Percentiles rank a stretch among this genome's conserved stretches.
Evolutionary conservation across 2,888 invertebrate genomes (phyloP).

Genomic region (Colletes collaris): DNA sequence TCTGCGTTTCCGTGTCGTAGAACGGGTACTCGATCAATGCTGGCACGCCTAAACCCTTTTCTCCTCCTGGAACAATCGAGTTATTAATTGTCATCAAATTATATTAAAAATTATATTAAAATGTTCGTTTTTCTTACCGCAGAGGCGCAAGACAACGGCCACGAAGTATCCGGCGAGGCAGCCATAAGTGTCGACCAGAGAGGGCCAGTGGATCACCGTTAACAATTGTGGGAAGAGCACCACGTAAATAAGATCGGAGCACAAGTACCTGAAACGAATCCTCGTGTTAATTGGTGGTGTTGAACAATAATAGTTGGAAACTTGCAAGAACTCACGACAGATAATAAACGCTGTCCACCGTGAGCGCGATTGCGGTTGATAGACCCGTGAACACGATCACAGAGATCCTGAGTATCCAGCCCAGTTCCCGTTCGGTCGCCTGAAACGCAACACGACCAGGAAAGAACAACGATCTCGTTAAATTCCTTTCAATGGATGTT

Average conservation of each 20-base stretch:
- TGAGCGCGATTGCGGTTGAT: conserved; percentile 87
- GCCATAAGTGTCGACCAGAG: conserved; percentile 88
- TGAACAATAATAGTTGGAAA: not conserved
- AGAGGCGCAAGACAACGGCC: conserved; percentile 84
- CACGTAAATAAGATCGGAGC: conserved; percentile 89
- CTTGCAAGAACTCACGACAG: conserved; percentile 78
- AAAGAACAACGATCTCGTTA: no score
- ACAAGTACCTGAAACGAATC: conserved; percentile 83
- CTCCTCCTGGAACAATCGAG: conserved; percentile 84
- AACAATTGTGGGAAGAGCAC: conserved; percentile 89
- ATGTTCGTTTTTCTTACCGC: conserved; percentile 72
- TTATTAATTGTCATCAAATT: no score
- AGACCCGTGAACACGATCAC: conserved; percentile 86
- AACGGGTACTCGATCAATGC: conserved; percentile 85
- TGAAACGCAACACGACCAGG: conserved; percentile 71
- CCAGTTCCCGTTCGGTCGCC: conserved; percentile 88
- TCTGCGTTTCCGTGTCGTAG: conserved; percentile 80
- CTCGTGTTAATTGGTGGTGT: conserved; percentile 9
- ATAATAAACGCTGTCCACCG: conserved; percentile 87
- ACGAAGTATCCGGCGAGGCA: conserved; percentile 85
- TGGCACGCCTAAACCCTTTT: conserved; percentile 84
- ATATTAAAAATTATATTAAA: not conserved
- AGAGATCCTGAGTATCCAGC: conserved; percentile 87
- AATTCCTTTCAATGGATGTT: not conserved
- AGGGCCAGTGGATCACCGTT: conserved; percentile 87